Percentiles rank a stretch among this genome's conserved stretches.
phyloP scores from a whole-genome alignment of 2,888 invertebrate genomes.

The Cyaniris semiargus region DNA sequence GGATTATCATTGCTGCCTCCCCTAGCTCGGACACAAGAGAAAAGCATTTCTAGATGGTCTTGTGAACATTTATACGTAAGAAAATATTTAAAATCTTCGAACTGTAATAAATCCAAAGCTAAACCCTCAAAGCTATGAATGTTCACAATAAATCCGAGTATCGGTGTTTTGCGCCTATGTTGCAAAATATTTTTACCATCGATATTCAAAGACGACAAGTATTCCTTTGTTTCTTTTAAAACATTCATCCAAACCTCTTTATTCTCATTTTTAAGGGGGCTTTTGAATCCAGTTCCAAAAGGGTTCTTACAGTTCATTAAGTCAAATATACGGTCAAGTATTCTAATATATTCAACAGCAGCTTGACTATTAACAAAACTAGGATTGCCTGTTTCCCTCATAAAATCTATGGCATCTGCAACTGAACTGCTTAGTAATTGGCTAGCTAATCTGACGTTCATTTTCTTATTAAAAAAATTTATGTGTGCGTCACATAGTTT shows the following conservation, averaged over 20 bases:
- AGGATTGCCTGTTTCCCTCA: constrained; percentile 10
- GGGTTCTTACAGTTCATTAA: background rate
- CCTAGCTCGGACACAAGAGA: constrained; percentile 5
- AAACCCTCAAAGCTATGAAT: constrained; percentile 5
- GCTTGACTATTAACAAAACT: constrained; percentile 25
- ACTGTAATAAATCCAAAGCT: constrained; percentile 13
- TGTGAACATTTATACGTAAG: constrained; percentile 23
- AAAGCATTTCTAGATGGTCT: constrained; percentile 9
- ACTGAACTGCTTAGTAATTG: constrained; percentile 16
- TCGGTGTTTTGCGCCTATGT: constrained; percentile 1
- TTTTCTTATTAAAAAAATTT: background rate
- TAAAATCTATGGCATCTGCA: background rate
- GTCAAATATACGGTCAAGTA: constrained; percentile 25
- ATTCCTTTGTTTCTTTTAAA: background rate
- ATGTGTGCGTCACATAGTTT: background rate
- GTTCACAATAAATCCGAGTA: constrained; percentile 20
- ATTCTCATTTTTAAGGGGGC: background rate
- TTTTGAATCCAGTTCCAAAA: background rate
- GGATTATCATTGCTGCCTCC: constrained; percentile 25
- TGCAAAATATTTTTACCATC: background rate
- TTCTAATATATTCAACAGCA: constrained; percentile 16
- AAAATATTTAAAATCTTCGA: constrained; percentile 9
- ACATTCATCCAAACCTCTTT: background rate
- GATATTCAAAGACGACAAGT: background rate
- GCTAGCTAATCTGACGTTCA: constrained; percentile 1